These are phyloP conservation scores for Heliconius congener DNA, from an alignment of 1,140 invertebrate genomes.

Conservation along the genomic window DNA sequence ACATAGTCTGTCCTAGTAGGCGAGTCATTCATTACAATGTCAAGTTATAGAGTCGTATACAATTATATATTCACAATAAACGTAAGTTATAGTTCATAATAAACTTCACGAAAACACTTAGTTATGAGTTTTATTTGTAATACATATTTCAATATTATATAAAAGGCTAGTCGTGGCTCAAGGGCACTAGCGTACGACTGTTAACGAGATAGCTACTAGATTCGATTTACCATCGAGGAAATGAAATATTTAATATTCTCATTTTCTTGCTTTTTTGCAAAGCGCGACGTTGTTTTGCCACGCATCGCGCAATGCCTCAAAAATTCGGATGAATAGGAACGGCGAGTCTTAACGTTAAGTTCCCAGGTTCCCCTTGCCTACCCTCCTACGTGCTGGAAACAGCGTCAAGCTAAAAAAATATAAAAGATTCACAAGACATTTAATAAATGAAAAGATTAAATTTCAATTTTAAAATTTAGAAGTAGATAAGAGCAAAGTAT, in stretches of 20 bases:
- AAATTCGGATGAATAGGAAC: no score
- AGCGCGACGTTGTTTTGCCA: no score
- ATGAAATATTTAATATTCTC: no score
- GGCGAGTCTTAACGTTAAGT: no score
- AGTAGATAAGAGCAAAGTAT: slow-evolving; percentile 14
- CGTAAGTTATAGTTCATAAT: background rate
- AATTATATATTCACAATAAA: background rate
- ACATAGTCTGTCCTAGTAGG: no score
- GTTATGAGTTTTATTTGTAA: background rate
- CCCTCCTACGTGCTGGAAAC: no score
- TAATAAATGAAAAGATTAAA: slow-evolving; percentile 20
- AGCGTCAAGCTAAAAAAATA: background rate
- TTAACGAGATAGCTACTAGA: no score
- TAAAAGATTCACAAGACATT: slow-evolving; percentile 1
- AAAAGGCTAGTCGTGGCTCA: background rate
- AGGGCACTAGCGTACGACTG: no score
- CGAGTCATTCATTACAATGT: background rate
- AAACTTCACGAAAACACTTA: background rate
- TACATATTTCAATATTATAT: background rate
- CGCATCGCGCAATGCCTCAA: no score
- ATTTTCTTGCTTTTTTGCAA: no score
- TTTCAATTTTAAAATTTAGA: slow-evolving; percentile 27
- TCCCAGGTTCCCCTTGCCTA: no score
- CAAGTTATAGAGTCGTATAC: background rate
- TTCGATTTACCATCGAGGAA: no score